Conservation (phyloP, 1,140 invertebrate species). For the Eriosoma lanigerum region DNA sequence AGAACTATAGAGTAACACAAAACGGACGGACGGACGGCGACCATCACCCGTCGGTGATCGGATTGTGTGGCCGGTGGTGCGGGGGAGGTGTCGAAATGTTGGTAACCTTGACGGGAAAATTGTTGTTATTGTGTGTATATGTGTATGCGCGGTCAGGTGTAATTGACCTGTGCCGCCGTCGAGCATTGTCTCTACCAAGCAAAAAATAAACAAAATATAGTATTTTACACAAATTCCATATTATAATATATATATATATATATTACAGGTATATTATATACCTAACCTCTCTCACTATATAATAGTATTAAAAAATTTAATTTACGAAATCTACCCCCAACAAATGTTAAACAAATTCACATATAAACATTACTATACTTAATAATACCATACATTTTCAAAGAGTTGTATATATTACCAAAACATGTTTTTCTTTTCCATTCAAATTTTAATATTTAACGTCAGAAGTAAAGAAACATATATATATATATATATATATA, state of each 20-base stretch:
- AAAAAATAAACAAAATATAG: background rate
- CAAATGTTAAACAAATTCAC: no score
- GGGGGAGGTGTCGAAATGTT: slow-evolving; percentile 51
- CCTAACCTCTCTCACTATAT: no score
- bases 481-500: no score
- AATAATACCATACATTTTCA: no score
- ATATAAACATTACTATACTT: no score
- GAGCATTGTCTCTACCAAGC: background rate
- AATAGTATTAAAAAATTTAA: no score
- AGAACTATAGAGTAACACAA: slow-evolving; percentile 7
- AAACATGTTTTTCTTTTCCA: no score
- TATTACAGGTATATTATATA: no score
- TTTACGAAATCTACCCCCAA: no score
- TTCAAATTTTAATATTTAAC: no score
- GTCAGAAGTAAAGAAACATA: no score
- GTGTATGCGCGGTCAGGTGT: slow-evolving; percentile 11
- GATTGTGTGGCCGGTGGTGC: background rate
- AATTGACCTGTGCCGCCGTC: slow-evolving; percentile 43
- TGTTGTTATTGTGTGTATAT: slow-evolving; percentile 38
- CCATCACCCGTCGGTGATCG: slow-evolving; percentile 3
- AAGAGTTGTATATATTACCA: no score
- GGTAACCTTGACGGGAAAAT: slow-evolving; percentile 51
- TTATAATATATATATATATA: background rate
- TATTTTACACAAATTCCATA: background rate
- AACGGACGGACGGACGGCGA: slow-evolving; percentile 10